phyloP scores from a whole-genome alignment of 2,113 vertebrate species.

The Prunella himalayana region DNA sequence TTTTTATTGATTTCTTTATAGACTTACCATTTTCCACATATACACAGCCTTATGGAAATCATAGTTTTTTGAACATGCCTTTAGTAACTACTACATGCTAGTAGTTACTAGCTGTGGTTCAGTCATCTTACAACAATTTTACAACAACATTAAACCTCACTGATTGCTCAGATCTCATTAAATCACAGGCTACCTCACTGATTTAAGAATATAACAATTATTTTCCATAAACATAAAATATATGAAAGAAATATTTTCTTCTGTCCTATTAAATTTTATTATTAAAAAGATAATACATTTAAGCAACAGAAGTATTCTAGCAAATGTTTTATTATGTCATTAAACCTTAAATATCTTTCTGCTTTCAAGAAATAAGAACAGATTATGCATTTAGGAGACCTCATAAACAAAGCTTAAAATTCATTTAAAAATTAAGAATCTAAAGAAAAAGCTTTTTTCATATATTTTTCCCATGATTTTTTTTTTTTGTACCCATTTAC shows the following conservation, averaged over 20 bases:
- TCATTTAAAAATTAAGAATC: not conserved
- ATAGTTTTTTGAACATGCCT: not conserved
- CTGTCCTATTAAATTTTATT: conserved; percentile 2
- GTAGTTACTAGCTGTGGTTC: not conserved
- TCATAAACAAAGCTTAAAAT: not conserved
- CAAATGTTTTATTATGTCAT: not conserved
- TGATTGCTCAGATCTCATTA: conserved; percentile 27
- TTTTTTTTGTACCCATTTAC: not conserved
- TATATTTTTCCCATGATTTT: not conserved
- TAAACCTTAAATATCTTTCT: not conserved
- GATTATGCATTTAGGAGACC: not conserved
- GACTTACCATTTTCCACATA: not conserved
- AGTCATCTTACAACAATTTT: not conserved
- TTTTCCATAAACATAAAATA: not conserved
- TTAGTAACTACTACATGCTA: too few species aligned
- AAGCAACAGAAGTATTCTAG: not conserved
- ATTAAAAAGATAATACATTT: not conserved
- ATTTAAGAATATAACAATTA: conserved; percentile 3
- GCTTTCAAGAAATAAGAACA: not conserved
- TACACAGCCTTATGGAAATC: not conserved
- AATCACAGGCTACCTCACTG: not conserved
- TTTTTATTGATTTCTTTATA: not conserved
- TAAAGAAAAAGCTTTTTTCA: not conserved
- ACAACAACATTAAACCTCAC: not conserved
- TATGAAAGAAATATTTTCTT: not conserved